Evolutionary conservation across 2,113 vertebrate species (phyloP).

Genomic region (Dinomys branickii): DNA sequence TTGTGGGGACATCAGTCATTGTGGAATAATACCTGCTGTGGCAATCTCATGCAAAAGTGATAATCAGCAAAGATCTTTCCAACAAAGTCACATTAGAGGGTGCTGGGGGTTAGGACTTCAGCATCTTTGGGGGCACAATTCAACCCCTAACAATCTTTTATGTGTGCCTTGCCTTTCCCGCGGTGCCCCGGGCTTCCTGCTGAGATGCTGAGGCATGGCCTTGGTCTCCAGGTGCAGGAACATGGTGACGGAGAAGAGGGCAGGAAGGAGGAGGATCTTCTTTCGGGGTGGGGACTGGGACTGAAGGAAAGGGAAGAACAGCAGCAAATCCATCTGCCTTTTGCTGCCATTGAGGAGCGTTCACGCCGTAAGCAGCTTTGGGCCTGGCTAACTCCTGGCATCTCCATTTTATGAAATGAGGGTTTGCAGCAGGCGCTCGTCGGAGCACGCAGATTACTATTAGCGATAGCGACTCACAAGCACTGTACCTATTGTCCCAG

Average conservation of each 20-base stretch:
- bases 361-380: neutral
- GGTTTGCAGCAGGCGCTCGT: neutral
- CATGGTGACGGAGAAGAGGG: neutral
- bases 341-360: conserved; percentile 51
- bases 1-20: neutral
- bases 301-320: neutral
- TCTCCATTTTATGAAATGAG: conserved; percentile 61
- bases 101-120: neutral
- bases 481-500: conserved; percentile 42
- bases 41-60: neutral
- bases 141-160: neutral
- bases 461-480: conserved; percentile 45
- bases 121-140: neutral
- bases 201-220: neutral
- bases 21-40: neutral
- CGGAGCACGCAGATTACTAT: conserved; percentile 38
- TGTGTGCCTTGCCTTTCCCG: neutral
- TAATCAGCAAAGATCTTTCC: conserved; percentile 9
- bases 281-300: neutral
- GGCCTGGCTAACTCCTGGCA: neutral
- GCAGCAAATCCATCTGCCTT: neutral
- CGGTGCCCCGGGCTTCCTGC: neutral
- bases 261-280: neutral
- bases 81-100: neutral
- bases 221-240: neutral